Conservation (phyloP, 2,113 vertebrate species). For the Cryptotis parvus region DNA sequence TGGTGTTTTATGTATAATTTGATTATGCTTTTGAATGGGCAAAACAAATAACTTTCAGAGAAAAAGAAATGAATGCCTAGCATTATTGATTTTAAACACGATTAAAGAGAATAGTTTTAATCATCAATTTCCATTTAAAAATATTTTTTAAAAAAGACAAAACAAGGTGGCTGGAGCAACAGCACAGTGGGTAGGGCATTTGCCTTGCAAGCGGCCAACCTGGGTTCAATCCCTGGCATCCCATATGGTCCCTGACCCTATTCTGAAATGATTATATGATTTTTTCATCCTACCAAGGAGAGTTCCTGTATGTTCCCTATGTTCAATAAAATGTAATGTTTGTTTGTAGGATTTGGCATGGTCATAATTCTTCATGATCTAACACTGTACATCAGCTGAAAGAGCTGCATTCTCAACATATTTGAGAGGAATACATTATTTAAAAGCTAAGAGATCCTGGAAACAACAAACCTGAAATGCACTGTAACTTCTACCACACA, state of each 20-base stretch:
- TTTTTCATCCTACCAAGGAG: no score
- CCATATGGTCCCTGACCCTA: neutral
- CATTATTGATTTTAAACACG: constrained; percentile 40
- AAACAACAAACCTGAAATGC: neutral
- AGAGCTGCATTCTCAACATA: neutral
- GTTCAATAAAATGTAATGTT: no score
- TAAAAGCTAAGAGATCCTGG: neutral
- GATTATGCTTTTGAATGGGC: constrained; percentile 55
- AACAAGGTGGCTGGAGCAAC: neutral
- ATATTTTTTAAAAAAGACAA: neutral
- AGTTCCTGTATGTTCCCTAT: no score
- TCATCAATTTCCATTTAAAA: neutral
- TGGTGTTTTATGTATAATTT: constrained; percentile 10
- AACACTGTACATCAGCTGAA: neutral
- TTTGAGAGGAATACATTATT: neutral
- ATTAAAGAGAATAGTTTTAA: constrained; percentile 37
- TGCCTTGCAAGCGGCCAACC: no score
- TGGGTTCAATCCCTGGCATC: no score
- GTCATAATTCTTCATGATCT: neutral
- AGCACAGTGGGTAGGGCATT: no score
- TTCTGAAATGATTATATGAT: neutral
- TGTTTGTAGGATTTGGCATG: constrained; percentile 3
- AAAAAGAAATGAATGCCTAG: neutral
- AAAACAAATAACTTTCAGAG: neutral
- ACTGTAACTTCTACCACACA: neutral